Percentiles rank a stretch among this genome's conserved stretches.
These are phyloP conservation scores for Cepphus grylle DNA, from an alignment of 2,113 vertebrate genomes.

Conservation along the genomic window DNA sequence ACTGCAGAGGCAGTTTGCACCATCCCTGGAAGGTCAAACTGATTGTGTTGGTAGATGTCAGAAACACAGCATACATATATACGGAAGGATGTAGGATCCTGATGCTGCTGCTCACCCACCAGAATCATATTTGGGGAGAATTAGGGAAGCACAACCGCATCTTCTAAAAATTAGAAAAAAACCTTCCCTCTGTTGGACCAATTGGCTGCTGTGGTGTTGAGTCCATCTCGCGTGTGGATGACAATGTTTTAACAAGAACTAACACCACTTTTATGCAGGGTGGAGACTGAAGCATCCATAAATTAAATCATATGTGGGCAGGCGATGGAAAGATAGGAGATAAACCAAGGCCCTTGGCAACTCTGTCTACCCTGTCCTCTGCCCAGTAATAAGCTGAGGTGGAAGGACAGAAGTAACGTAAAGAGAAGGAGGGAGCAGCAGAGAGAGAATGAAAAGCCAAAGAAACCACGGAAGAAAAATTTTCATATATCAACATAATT, in stretches of 20 bases:
- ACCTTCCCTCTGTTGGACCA: neutral
- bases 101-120: neutral
- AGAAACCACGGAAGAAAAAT: neutral
- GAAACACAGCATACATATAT: neutral
- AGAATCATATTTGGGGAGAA: neutral
- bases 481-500: neutral
- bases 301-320: neutral
- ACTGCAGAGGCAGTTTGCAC: neutral
- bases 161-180: neutral
- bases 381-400: neutral
- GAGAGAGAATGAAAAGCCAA: neutral
- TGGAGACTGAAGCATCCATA: neutral
- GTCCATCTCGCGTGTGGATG: neutral
- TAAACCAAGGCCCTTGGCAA: neutral
- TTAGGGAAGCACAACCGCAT: fast-evolving
- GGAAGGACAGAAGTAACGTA: neutral
- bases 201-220: neutral
- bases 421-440: neutral
- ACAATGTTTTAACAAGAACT: neutral
- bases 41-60: neutral
- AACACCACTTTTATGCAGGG: neutral
- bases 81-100: neutral
- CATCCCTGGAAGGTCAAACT: neutral
- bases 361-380: neutral
- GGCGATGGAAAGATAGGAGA: neutral